A percentile compares a stretch with the other conserved stretches of the same genome.
phyloP scores from a whole-genome alignment of 2,888 invertebrate genomes.

The Plagiodera versicolora region DNA sequence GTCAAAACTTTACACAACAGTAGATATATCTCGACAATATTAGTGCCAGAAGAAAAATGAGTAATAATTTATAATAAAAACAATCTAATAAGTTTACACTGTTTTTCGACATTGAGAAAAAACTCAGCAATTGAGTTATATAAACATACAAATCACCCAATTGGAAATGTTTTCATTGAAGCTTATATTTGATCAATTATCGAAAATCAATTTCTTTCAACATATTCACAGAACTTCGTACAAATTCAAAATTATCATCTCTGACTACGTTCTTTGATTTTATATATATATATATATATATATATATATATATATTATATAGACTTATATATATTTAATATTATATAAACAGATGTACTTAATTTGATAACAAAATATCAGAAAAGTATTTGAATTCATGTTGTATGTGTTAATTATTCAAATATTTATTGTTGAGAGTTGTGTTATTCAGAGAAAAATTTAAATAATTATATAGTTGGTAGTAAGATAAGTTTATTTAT shows the following conservation, averaged over 20 bases:
- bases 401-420: constrained; percentile 19
- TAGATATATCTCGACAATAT: not conserved
- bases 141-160: not conserved
- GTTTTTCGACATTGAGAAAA: not conserved
- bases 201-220: not conserved
- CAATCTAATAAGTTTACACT: not conserved
- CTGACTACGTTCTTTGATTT: no score
- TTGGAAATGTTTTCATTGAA: not conserved
- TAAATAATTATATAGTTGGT: not conserved
- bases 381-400: constrained; percentile 30
- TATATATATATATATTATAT: no score
- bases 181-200: not conserved
- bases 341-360: not conserved
- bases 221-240: not conserved
- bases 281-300: no score
- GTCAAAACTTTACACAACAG: not conserved
- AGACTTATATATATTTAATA: no score
- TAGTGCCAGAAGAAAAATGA: not conserved
- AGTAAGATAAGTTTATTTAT: not conserved
- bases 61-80: not conserved
- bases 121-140: not conserved
- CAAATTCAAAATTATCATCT: no score
- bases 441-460: constrained; percentile 29
- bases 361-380: constrained; percentile 12
- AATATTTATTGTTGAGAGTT: constrained; percentile 28